Base-by-base conservation (phyloP, 1,140 invertebrate genomes). In the Trichonephila inaurata region DNA sequence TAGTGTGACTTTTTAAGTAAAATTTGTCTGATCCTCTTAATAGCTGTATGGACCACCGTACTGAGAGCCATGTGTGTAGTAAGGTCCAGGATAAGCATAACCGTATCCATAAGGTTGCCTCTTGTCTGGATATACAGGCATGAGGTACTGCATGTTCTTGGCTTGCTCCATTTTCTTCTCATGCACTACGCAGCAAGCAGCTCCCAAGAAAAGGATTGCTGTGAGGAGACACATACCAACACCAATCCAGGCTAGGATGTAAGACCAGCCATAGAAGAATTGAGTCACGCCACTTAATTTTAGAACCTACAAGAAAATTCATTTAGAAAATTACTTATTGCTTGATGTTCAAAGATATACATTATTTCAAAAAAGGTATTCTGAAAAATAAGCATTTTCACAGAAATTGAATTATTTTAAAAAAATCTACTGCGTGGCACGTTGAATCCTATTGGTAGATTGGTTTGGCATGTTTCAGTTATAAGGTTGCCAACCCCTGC, bases 71-170 rank as follows among this genome's bases (percentile, higher is more conserved):
- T 98, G 98, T 95, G 98, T 98, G 89, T 95, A 95, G 95, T 98
- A 98, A 33, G 98, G 98, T 61, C 97, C 98, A 72, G 98, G 97
- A 95, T 98, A 98, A 72, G 97, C 97, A 14, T 98, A 98, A 94
- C 98, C 98, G 92, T 96, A 96, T 77, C 98, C 97, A 64, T 96
- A 95, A 2, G 86, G 86, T 21, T 88, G 86, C 96, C 98, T 98
- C 96, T 99, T 99, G 96, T 98, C 98, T 24, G 98, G 98, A 96
- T 99, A 99, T 94, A 99, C 98, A 96, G 98, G 98, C 98, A 99
- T 99, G 96, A 99, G 97, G 96, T 99, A 99, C 97, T 99, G 98
- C 98, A 99, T 98, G 97, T 99, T 99, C 97, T 98, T 97, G 95
- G 98, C 98, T 96, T 98, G 98, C 96, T 99, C 98, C 96, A 97